A percentile compares a stretch with the other conserved stretches of the same genome.
Conservation (phyloP, 2,888 invertebrate genomes). For the Rhagonycha lutea region DNA sequence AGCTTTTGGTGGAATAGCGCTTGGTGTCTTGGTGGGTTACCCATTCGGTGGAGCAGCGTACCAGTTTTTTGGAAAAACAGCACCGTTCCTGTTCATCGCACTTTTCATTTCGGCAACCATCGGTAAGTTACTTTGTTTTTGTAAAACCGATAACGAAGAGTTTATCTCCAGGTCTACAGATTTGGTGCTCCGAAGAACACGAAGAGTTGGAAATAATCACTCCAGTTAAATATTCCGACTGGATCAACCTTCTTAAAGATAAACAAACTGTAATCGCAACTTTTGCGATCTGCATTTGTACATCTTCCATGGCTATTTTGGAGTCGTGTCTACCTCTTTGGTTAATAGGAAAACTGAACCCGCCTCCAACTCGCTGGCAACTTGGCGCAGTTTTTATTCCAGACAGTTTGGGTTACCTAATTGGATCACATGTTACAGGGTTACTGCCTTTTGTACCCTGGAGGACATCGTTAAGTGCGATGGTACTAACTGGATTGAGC, state of each 20-base stretch:
- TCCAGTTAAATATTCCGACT: slow-evolving; percentile 49
- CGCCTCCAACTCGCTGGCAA: slow-evolving; percentile 73
- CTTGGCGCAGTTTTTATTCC: slow-evolving; percentile 83
- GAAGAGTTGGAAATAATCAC: slow-evolving; percentile 24
- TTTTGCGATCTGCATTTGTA: slow-evolving; percentile 76
- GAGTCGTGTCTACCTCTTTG: slow-evolving; percentile 85
- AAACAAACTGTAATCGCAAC: slow-evolving; percentile 66
- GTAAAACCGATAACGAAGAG: slow-evolving; percentile 9
- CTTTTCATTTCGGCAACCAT: slow-evolving; percentile 60
- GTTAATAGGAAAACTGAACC: slow-evolving; percentile 70
- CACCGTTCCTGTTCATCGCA: slow-evolving; percentile 74
- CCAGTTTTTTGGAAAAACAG: slow-evolving; percentile 73
- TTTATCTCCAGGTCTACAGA: slow-evolving; percentile 41
- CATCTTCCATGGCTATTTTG: slow-evolving; percentile 80
- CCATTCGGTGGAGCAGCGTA: slow-evolving; percentile 81
- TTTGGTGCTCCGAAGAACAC: slow-evolving; percentile 34
- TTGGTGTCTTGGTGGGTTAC: slow-evolving; percentile 81
- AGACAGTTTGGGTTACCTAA: slow-evolving; percentile 80
- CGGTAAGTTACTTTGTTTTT: slow-evolving; percentile 44
- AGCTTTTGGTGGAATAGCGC: slow-evolving; percentile 78
- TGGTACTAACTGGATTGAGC: slow-evolving; percentile 49
- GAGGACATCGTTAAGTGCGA: slow-evolving; percentile 48
- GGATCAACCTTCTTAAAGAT: slow-evolving; percentile 64
- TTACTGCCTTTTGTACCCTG: slow-evolving; percentile 48
- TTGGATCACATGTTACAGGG: slow-evolving; percentile 80